Evolutionary conservation across 2,113 vertebrate genomes (phyloP).

Genomic region (Illadopsis cleaveri): DNA sequence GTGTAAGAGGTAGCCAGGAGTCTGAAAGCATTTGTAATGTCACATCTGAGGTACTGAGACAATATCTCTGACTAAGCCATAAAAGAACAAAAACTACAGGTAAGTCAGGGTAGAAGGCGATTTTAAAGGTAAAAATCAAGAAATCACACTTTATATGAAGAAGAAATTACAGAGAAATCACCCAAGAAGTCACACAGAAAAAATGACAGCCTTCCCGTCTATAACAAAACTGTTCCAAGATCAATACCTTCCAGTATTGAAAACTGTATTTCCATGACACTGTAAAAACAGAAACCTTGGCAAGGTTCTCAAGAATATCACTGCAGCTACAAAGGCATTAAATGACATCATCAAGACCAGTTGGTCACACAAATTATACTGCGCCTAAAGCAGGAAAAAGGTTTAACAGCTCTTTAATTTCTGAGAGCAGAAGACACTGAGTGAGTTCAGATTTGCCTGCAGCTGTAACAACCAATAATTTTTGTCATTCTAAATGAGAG

Average conservation of each 20-base stretch:
- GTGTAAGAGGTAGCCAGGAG: not conserved
- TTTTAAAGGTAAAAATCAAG: not conserved
- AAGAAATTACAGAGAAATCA: not conserved
- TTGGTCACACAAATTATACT: not conserved
- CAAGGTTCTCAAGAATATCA: not conserved
- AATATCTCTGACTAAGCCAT: not conserved
- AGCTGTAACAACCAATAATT: not conserved
- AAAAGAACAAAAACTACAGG: not conserved
- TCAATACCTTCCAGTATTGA: not conserved
- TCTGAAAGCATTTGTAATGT: not conserved
- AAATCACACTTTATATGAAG: not conserved
- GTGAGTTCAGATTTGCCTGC: not conserved
- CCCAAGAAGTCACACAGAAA: not conserved
- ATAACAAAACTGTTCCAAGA: not conserved
- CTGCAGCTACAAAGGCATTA: not conserved
- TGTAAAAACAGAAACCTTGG: not conserved
- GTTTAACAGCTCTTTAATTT: not conserved
- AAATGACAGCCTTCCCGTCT: not conserved
- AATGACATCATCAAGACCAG: not conserved
- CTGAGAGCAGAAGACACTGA: not conserved
- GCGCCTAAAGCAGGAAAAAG: too few species aligned
- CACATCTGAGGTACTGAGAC: not conserved
- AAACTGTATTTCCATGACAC: not conserved
- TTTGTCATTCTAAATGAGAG: not conserved
- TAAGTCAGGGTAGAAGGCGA: not conserved